A percentile compares a stretch with the other conserved stretches of the same genome.
Evolutionary conservation across 2,797 vertebrate species (phyloP).

Genomic region (Podarcis siculus): DNA sequence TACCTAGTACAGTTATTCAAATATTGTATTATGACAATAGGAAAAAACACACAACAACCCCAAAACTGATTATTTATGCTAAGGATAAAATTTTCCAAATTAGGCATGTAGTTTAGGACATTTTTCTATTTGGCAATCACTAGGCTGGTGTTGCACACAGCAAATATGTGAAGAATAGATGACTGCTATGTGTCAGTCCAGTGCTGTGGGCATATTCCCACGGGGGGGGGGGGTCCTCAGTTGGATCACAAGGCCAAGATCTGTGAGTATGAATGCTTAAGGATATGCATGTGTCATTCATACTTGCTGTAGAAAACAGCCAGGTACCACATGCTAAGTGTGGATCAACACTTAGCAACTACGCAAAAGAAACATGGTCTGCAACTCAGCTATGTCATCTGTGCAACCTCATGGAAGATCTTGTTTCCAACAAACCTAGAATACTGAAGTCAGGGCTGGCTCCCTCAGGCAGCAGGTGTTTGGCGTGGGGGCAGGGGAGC

Average conservation of each 20-base stretch:
- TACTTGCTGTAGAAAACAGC: background rate
- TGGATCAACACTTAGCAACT: background rate
- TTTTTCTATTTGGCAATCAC: background rate
- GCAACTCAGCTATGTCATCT: background rate
- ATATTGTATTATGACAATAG: background rate
- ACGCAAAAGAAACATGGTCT: background rate
- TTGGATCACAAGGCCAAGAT: background rate
- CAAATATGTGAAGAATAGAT: too few relatives aligned
- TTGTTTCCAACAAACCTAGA: background rate
- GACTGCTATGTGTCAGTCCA: background rate
- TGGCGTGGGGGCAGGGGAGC: too few relatives aligned
- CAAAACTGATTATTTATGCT: conserved; percentile 18
- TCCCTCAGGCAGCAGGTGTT: too few relatives aligned
- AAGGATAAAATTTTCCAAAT: background rate
- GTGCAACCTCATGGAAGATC: background rate
- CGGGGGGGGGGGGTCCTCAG: background rate
- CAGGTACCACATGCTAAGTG: background rate
- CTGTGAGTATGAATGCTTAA: background rate
- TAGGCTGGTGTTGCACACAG: background rate
- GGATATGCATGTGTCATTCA: background rate
- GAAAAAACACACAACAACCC: background rate
- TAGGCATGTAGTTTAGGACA: background rate
- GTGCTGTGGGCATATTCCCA: background rate
- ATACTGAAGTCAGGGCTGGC: background rate
- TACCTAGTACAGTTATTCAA: conserved; percentile 1